phyloP scores from a whole-genome alignment of 2,113 vertebrate genomes.

The Amphiprion ocellaris region DNA sequence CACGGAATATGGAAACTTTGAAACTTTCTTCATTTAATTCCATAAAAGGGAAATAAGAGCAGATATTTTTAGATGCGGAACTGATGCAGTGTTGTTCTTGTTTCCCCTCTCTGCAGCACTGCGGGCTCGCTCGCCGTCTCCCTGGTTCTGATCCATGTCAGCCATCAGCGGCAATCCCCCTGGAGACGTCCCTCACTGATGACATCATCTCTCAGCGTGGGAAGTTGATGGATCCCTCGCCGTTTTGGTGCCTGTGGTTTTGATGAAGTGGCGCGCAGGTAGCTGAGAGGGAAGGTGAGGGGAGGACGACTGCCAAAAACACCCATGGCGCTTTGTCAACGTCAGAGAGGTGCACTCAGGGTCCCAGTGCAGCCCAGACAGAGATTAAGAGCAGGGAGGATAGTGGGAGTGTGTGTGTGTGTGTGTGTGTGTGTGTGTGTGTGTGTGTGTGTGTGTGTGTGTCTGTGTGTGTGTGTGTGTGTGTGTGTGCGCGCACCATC shows the following conservation, averaged over 20 bases:
- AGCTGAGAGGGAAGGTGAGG: constrained; percentile 55
- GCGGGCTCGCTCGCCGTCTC: constrained; percentile 13
- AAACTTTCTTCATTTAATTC: constrained; percentile 1
- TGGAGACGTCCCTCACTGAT: constrained; percentile 71
- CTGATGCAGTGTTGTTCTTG: constrained; percentile 13
- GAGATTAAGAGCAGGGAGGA: constrained; percentile 73
- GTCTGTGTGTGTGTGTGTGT: constrained; percentile 33
- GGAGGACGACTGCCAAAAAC: constrained; percentile 74
- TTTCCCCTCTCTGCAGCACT: constrained; percentile 31
- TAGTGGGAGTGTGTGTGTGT: constrained; percentile 39
- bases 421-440: constrained; percentile 43
- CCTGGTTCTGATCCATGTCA: constrained; percentile 65
- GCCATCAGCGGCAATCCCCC: constrained; percentile 64
- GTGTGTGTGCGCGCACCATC: constrained; percentile 52
- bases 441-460: constrained; percentile 41
- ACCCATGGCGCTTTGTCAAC: constrained; percentile 78
- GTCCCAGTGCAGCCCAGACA: constrained; percentile 72
- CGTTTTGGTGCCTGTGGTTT: constrained; percentile 72
- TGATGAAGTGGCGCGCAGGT: constrained; percentile 80
- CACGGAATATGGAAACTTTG: not conserved
- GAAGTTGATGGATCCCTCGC: constrained; percentile 79
- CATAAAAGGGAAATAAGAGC: not conserved
- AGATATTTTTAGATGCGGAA: not conserved
- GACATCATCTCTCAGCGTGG: constrained; percentile 80
- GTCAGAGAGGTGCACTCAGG: constrained; percentile 71